Conservation (phyloP, 2,113 vertebrate genomes). For the Mohoua ochrocephala region DNA sequence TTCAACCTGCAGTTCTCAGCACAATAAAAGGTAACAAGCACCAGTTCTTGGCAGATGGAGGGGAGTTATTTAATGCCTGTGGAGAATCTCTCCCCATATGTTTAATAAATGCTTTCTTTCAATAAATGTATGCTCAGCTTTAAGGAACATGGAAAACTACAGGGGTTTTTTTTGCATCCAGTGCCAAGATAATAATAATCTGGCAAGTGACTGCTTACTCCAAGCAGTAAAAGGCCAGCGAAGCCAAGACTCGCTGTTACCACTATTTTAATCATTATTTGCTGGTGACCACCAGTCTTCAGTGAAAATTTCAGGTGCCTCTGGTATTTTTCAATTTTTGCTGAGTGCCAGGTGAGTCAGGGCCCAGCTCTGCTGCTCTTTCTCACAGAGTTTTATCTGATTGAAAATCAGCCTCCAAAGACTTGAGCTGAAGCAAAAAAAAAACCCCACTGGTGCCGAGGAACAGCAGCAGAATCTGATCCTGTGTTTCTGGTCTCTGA, state of each 20-base stretch:
- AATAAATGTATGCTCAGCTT: conserved; percentile 31
- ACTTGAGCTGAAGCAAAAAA: background rate
- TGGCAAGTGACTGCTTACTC: conserved; percentile 21
- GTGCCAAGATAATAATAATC: conserved; percentile 47
- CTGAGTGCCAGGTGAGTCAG: background rate
- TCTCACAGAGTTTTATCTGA: conserved; percentile 28
- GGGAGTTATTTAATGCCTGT: conserved; percentile 24
- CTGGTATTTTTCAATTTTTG: conserved; percentile 43
- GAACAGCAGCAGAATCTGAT: conserved; percentile 42
- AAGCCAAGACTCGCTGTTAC: conserved; percentile 15
- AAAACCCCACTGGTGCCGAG: background rate
- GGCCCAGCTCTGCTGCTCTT: conserved; percentile 7
- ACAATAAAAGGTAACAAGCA: conserved; percentile 13
- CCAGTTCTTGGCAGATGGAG: conserved; percentile 3
- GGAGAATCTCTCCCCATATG: conserved; percentile 26
- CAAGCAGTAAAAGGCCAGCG: background rate
- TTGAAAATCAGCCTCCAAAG: conserved; percentile 20
- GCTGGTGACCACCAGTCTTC: conserved; percentile 29
- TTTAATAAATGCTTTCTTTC: conserved; percentile 54
- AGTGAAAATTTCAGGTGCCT: conserved; percentile 11
- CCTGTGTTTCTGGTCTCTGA: background rate
- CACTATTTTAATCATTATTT: conserved; percentile 7
- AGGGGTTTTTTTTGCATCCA: background rate
- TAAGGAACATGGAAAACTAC: conserved; percentile 34
- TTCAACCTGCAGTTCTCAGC: conserved; percentile 20